These are phyloP conservation scores for Elephantulus edwardii DNA, from an alignment of 2,113 vertebrate species.

Conservation along the genomic window DNA sequence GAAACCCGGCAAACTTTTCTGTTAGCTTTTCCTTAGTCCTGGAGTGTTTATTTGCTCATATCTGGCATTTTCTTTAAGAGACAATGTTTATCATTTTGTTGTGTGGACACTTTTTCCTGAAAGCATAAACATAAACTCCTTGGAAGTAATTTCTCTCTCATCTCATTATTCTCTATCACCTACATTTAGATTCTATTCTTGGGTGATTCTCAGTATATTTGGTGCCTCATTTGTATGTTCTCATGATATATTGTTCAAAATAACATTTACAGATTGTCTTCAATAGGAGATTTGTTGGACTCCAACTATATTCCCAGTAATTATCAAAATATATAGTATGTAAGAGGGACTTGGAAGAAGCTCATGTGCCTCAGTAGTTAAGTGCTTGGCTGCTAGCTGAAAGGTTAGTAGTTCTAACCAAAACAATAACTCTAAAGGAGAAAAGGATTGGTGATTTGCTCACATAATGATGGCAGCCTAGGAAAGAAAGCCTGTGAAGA, in stretches of 20 bases:
- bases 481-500: too few species aligned
- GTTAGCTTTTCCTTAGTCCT: neutral
- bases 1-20: neutral
- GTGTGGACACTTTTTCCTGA: neutral
- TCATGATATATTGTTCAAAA: neutral
- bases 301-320: neutral
- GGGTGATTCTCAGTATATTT: neutral
- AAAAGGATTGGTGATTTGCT: too few species aligned
- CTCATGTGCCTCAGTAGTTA: too few species aligned
- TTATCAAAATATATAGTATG: neutral
- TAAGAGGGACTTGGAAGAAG: neutral
- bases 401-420: too few species aligned
- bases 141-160: neutral
- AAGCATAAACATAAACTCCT: neutral
- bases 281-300: neutral
- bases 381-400: too few species aligned
- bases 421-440: too few species aligned
- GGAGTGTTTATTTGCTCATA: neutral
- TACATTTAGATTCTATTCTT: neutral
- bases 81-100: neutral
- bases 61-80: neutral
- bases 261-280: constrained; percentile 1
- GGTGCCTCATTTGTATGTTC: neutral
- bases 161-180: neutral
- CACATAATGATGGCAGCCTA: too few species aligned